A percentile compares a stretch with the other conserved stretches of the same genome.
These are phyloP conservation scores for Falco rusticolus DNA, from an alignment of 2,797 vertebrate species.

Conservation along the genomic window DNA sequence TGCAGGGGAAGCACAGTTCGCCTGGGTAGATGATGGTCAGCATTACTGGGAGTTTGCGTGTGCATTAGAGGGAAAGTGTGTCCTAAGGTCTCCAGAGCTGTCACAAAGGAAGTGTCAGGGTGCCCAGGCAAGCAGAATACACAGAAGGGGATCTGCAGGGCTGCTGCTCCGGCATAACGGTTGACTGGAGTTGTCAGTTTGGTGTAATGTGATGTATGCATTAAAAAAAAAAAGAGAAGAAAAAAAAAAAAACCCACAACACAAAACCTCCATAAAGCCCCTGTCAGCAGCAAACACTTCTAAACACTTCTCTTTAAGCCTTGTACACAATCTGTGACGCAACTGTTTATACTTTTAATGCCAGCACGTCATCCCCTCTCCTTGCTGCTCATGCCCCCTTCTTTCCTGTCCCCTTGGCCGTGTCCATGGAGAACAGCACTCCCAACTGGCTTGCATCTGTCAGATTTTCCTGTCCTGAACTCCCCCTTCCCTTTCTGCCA, in stretches of 20 bases:
- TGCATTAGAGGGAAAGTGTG: background rate
- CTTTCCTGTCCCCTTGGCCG: background rate
- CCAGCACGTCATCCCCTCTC: background rate
- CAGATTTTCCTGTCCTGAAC: slow-evolving; percentile 36
- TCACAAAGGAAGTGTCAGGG: slow-evolving; percentile 31
- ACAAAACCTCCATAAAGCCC: background rate
- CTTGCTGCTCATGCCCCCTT: background rate
- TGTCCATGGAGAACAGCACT: slow-evolving; percentile 13
- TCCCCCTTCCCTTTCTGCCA: slow-evolving; percentile 23
- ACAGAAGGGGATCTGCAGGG: slow-evolving; percentile 50
- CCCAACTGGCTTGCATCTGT: slow-evolving; percentile 49
- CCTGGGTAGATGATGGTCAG: background rate
- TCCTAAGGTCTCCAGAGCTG: slow-evolving; percentile 48
- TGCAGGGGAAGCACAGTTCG: background rate
- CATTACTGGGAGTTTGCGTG: background rate
- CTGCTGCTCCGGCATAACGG: background rate
- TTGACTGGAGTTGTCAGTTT: slow-evolving; percentile 55
- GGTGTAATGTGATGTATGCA: slow-evolving; percentile 30
- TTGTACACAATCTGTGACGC: background rate
- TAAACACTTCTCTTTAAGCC: background rate
- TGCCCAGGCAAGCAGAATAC: slow-evolving; percentile 63
- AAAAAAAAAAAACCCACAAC: background rate
- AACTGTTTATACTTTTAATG: slow-evolving; percentile 8
- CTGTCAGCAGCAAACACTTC: background rate
- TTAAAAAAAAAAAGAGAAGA: background rate